phyloP scores from a whole-genome alignment of 1,140 invertebrate species.

The Ctenoplectra terminalis region DNA sequence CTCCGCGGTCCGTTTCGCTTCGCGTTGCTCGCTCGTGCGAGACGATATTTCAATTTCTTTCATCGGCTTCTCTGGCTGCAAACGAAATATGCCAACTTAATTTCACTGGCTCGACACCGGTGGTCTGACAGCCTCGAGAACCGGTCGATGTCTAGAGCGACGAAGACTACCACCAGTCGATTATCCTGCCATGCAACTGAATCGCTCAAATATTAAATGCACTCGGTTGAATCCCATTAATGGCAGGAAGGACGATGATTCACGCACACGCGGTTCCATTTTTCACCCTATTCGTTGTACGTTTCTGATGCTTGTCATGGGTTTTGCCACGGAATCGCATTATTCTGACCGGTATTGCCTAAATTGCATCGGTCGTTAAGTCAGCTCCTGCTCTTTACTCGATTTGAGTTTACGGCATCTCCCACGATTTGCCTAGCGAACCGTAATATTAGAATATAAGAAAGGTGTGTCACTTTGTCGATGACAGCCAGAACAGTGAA shows the following conservation, averaged over 20 bases:
- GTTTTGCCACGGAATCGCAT: conserved; percentile 46
- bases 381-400: background rate
- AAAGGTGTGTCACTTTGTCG: no score
- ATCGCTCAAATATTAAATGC: conserved; percentile 38
- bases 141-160: conserved; percentile 7
- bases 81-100: conserved; percentile 40
- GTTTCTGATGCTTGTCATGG: conserved; percentile 54
- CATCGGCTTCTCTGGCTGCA: background rate
- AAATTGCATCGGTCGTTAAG: conserved; percentile 22
- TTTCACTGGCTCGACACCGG: conserved; percentile 13
- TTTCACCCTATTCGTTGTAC: conserved; percentile 43
- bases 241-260: conserved; percentile 64
- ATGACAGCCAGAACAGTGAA: no score
- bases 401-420: no score
- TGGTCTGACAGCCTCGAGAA: background rate
- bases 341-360: background rate
- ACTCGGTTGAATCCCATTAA: conserved; percentile 57
- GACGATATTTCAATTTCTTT: conserved; percentile 53
- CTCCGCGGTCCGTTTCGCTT: conserved; percentile 1
- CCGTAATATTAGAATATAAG: no score
- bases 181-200: conserved; percentile 24
- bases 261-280: conserved; percentile 53
- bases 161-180: conserved; percentile 9
- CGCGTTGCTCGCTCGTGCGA: conserved; percentile 48
- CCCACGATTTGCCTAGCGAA: background rate